Percentiles rank a stretch among this genome's conserved stretches.
phyloP scores from a whole-genome alignment of 2,113 vertebrate genomes.

The Zosterops japonicus region DNA sequence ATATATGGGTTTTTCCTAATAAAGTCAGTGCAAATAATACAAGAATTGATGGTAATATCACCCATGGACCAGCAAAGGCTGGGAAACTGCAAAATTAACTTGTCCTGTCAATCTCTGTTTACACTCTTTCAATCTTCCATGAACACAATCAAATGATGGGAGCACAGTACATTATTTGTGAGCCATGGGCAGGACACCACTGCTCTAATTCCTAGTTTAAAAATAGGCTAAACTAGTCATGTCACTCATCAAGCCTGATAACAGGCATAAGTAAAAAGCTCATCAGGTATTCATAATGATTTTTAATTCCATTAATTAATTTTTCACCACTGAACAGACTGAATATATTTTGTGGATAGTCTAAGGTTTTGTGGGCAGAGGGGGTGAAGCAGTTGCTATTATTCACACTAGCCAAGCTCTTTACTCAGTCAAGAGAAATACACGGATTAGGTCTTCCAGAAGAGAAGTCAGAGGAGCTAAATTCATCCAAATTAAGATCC shows the following conservation, averaged over 20 bases:
- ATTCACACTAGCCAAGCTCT: background rate
- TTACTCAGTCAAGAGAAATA: background rate
- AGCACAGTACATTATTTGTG: background rate
- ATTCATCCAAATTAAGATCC: background rate
- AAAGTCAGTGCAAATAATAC: background rate
- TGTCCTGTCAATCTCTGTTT: background rate
- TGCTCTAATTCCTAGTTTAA: background rate
- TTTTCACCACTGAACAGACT: background rate
- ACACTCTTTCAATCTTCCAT: background rate
- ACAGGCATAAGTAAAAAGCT: background rate
- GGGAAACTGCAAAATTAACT: background rate
- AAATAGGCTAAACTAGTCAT: background rate
- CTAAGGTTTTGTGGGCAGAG: background rate
- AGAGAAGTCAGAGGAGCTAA: slow-evolving; percentile 7
- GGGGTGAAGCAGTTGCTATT: background rate
- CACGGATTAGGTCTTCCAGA: background rate
- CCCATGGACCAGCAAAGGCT: background rate
- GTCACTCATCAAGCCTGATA: background rate
- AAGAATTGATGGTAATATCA: background rate
- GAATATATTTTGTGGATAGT: background rate
- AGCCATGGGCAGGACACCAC: background rate
- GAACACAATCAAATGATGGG: background rate
- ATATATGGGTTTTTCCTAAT: background rate
- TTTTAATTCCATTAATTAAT: background rate
- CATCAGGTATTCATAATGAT: background rate